phyloP scores from a whole-genome alignment of 2,888 invertebrate species.

The Cephalotes varians region DNA sequence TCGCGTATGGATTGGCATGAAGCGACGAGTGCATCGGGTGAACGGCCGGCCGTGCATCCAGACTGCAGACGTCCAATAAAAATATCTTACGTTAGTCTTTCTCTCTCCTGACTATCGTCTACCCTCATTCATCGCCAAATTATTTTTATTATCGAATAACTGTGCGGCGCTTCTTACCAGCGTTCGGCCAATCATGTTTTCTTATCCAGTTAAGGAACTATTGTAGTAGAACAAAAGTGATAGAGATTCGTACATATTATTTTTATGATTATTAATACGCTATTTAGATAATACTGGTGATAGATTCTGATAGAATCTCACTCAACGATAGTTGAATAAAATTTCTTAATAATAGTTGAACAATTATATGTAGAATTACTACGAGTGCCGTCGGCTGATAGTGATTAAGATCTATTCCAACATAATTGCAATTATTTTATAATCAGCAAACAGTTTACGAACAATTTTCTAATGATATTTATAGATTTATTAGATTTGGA shows the following conservation, averaged over 20 bases:
- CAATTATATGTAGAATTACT: neutral
- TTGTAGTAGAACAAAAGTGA: neutral
- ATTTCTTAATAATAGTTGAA: neutral
- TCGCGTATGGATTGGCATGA: slow-evolving; percentile 72
- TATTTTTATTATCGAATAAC: slow-evolving; percentile 75
- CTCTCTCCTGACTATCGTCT: slow-evolving; percentile 68
- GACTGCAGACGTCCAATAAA: slow-evolving; percentile 84
- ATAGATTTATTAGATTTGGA: neutral
- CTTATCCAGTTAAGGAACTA: slow-evolving; percentile 56
- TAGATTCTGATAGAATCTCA: slow-evolving; percentile 42
- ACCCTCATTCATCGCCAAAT: slow-evolving; percentile 74
- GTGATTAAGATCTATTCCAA: neutral
- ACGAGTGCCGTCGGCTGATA: neutral
- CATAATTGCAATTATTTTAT: neutral
- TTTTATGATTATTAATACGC: neutral
- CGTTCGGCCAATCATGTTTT: slow-evolving; percentile 59
- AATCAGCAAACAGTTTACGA: neutral
- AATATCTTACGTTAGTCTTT: slow-evolving; percentile 78
- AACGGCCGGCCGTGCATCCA: slow-evolving; percentile 82
- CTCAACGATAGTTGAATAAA: neutral
- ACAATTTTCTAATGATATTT: neutral
- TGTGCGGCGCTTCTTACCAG: slow-evolving; percentile 49
- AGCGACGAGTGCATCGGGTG: slow-evolving; percentile 76
- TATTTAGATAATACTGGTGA: neutral
- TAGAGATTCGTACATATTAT: neutral